Evolutionary conservation across 2,888 invertebrate genomes (phyloP).

Genomic region (Tupiocoris notatus): DNA sequence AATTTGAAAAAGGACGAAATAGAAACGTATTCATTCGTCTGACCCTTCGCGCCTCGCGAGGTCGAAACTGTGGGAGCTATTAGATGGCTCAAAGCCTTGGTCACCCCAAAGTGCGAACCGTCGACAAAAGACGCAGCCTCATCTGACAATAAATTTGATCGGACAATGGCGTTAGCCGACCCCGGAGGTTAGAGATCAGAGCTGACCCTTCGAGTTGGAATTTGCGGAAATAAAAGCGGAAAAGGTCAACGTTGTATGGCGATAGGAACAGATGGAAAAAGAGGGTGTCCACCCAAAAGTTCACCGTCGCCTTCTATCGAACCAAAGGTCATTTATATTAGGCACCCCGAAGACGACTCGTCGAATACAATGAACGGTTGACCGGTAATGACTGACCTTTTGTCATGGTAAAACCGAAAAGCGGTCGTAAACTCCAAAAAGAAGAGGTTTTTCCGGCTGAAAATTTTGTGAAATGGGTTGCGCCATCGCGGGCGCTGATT

Average conservation of each 20-base stretch:
- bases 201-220: conserved; percentile 2
- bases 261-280: conserved; percentile 27
- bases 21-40: conserved; percentile 39
- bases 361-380: conserved; percentile 20
- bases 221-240: conserved; percentile 38
- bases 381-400: conserved; percentile 34
- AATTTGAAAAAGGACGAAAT: conserved; percentile 9
- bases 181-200: conserved; percentile 26
- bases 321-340: conserved; percentile 36
- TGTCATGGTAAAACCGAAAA: conserved; percentile 31
- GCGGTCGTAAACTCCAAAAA: conserved; percentile 15
- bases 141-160: conserved; percentile 25
- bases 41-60: conserved; percentile 17
- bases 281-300: not conserved
- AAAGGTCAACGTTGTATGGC: conserved; percentile 24
- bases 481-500: conserved; percentile 23
- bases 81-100: conserved; percentile 13
- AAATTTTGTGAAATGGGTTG: conserved; percentile 31
- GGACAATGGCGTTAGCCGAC: conserved; percentile 14
- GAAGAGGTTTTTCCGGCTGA: conserved; percentile 9
- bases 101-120: conserved; percentile 33
- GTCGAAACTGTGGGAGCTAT: conserved; percentile 20
- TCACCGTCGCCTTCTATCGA: not conserved
- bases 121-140: not conserved
- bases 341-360: conserved; percentile 15